phyloP scores from a whole-genome alignment of 2,888 invertebrate genomes.

The Entomobrya multifasciata region DNA sequence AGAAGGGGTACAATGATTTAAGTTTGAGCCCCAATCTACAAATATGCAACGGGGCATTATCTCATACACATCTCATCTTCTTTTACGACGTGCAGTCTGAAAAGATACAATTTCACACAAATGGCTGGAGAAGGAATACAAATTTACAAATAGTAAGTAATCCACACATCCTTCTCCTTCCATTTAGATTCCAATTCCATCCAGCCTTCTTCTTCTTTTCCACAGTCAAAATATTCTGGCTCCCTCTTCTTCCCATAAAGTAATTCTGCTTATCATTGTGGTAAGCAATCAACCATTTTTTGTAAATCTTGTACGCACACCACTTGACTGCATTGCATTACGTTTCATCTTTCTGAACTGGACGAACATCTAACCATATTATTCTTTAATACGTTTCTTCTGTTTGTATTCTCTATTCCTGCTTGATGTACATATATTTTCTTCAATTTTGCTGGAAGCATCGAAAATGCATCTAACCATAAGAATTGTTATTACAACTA shows the following conservation, averaged over 20 bases:
- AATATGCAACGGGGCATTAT: constrained; percentile 45
- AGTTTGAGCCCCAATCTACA: constrained; percentile 19
- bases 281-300: constrained; percentile 24
- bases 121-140: constrained; percentile 4
- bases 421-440: constrained; percentile 14
- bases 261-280: constrained; percentile 39
- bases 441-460: constrained; percentile 12
- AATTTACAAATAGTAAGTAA: constrained; percentile 20
- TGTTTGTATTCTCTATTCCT: background rate
- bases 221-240: constrained; percentile 27
- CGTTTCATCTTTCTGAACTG: background rate
- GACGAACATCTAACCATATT: constrained; percentile 25
- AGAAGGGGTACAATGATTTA: no score
- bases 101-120: constrained; percentile 41
- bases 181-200: constrained; percentile 31
- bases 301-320: constrained; percentile 48
- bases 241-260: constrained; percentile 43
- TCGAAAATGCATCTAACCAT: constrained; percentile 26
- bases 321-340: constrained; percentile 53
- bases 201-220: background rate
- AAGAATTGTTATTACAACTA: constrained; percentile 33
- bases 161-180: constrained; percentile 24
- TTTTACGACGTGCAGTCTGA: background rate
- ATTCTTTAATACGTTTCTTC: background rate
- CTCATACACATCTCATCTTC: constrained; percentile 47